Percentiles rank a stretch among this genome's conserved stretches.
Evolutionary conservation across 2,888 invertebrate species (phyloP).

Genomic region (Cheilosia impressa): DNA sequence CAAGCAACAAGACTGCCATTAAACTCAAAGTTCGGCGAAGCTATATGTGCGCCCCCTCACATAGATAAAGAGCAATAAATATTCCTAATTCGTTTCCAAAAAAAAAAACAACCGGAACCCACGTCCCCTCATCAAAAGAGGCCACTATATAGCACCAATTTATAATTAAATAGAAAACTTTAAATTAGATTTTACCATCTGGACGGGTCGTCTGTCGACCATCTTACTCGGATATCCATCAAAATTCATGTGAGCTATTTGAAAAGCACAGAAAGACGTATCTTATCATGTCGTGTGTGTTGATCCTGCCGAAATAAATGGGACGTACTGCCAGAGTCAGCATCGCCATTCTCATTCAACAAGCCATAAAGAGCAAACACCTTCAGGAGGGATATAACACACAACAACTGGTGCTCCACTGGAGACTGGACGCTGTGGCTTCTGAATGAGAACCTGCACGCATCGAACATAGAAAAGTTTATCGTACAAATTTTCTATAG

Average conservation of each 20-base stretch:
- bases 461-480: conserved; percentile 48
- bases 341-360: conserved; percentile 52
- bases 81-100: conserved; percentile 58
- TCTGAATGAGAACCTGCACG: conserved; percentile 44
- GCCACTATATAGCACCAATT: conserved; percentile 69
- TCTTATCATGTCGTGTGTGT: conserved; percentile 26
- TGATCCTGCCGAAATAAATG: background rate
- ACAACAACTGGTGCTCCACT: background rate
- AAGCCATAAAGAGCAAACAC: conserved; percentile 11
- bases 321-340: conserved; percentile 14
- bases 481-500: conserved; percentile 10
- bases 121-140: conserved; percentile 38
- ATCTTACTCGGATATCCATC: conserved; percentile 33
- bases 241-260: conserved; percentile 58
- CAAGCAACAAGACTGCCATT: conserved; percentile 20
- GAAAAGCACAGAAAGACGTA: conserved; percentile 39
- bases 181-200: conserved; percentile 72
- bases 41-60: background rate
- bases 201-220: background rate
- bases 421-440: background rate
- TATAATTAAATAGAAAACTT: conserved; percentile 74
- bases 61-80: conserved; percentile 66
- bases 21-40: conserved; percentile 10
- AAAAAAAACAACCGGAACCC: conserved; percentile 5
- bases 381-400: background rate